A percentile compares a stretch with the other conserved stretches of the same genome.
phyloP scores from a whole-genome alignment of 2,113 vertebrate species.

The Myrmecobius fasciatus region DNA sequence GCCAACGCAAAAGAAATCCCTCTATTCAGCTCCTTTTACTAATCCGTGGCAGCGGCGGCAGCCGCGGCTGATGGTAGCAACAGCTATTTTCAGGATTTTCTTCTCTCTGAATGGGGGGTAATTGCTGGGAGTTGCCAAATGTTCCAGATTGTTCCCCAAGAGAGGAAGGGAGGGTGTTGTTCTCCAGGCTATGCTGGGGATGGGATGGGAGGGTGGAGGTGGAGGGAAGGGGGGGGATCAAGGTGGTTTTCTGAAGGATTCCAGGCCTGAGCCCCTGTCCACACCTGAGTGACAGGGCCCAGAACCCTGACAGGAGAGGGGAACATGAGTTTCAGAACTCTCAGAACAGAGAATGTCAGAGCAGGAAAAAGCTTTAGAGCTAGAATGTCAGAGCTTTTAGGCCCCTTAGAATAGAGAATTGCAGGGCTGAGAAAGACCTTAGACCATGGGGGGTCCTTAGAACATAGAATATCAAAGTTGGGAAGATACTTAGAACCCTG shows the following conservation, averaged over 20 bases:
- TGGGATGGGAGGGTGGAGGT: background rate
- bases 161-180: background rate
- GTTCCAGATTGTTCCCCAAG: background rate
- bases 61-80: background rate
- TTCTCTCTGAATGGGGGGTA: background rate
- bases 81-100: conserved; percentile 1
- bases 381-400: background rate
- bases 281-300: background rate
- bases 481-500: too few relatives aligned
- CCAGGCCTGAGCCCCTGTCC: background rate
- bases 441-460: background rate
- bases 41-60: background rate
- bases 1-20: background rate
- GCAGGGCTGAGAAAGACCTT: background rate
- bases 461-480: background rate
- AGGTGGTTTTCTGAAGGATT: background rate
- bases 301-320: background rate
- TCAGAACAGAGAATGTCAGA: background rate
- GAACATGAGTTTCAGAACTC: background rate
- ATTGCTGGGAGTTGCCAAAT: background rate
- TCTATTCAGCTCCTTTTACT: background rate
- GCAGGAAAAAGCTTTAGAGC: background rate
- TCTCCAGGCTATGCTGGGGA: background rate
- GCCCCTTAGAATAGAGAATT: background rate
- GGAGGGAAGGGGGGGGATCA: background rate